phyloP scores from a whole-genome alignment of 2,888 invertebrate species.

The Strigamia transsilvanica region DNA sequence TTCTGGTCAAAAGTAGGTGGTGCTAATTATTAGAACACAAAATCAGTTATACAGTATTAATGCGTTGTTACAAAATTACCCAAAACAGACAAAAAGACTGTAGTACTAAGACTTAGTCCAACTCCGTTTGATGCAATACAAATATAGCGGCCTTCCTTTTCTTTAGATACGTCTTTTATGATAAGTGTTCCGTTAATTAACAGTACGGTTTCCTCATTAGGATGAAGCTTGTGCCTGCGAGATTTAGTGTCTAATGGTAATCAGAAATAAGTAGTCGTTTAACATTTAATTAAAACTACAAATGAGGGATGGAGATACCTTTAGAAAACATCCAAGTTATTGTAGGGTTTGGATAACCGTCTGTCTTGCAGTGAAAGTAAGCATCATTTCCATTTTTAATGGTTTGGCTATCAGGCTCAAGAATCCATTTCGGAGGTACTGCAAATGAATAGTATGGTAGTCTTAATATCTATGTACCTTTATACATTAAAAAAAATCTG shows the following conservation, averaged over 20 bases:
- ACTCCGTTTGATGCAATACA: slow-evolving; percentile 45
- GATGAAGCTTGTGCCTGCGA: not conserved
- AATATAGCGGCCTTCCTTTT: slow-evolving; percentile 17
- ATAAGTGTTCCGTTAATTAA: slow-evolving; percentile 32
- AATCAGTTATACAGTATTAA: too few relatives aligned
- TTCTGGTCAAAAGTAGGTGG: slow-evolving; percentile 5
- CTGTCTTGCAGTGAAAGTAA: slow-evolving; percentile 40
- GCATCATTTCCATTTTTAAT: slow-evolving; percentile 50
- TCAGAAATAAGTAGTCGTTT: not conserved
- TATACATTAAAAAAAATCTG: too few relatives aligned
- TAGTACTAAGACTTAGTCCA: slow-evolving; percentile 3
- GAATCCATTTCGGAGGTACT: slow-evolving; percentile 56
- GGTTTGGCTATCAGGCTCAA: slow-evolving; percentile 52
- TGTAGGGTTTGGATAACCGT: slow-evolving; percentile 16
- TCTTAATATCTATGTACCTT: too few relatives aligned
- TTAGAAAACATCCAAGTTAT: slow-evolving; percentile 34
- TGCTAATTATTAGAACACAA: not conserved
- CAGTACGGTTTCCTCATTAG: not conserved
- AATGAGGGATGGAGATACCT: too few relatives aligned
- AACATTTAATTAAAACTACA: too few relatives aligned
- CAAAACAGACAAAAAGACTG: not conserved
- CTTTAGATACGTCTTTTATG: slow-evolving; percentile 24
- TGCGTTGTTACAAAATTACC: too few relatives aligned
- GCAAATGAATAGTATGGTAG: not conserved
- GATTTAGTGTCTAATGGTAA: not conserved